Percentiles rank a stretch among this genome's conserved stretches.
Evolutionary conservation across 2,888 invertebrate species (phyloP).

Genomic region (Vandiemenella viatica): DNA sequence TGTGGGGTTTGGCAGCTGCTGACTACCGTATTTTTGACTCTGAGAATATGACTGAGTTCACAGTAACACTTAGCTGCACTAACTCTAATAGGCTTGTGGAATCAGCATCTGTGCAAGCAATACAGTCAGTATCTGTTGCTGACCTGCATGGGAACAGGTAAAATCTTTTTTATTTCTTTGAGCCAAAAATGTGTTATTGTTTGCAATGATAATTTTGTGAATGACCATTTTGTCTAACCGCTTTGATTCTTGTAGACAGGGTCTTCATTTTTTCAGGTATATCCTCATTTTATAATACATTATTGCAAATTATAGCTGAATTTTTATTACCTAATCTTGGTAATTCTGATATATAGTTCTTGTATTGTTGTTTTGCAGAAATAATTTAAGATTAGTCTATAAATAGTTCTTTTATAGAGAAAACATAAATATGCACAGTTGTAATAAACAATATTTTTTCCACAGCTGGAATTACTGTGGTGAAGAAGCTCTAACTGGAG

Average conservation of each 20-base stretch:
- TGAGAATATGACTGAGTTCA: constrained; percentile 21
- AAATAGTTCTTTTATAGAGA: neutral
- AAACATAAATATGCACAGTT: neutral
- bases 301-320: too few species aligned
- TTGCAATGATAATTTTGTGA: too few species aligned
- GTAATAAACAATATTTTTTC: neutral
- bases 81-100: neutral
- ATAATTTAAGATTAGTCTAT: neutral
- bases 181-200: neutral
- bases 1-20: constrained; percentile 28
- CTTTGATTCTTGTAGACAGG: too few species aligned
- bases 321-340: too few species aligned
- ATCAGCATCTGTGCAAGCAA: constrained; percentile 16
- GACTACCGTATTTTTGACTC: constrained; percentile 24
- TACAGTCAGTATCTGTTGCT: constrained; percentile 26
- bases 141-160: constrained; percentile 30
- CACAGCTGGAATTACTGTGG: constrained; percentile 30
- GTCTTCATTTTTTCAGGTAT: too few species aligned
- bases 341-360: neutral
- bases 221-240: too few species aligned
- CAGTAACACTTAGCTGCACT: constrained; percentile 22
- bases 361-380: neutral
- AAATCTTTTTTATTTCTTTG: constrained; percentile 4
- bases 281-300: too few species aligned
- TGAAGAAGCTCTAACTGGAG: constrained; percentile 24